These are phyloP conservation scores for Camponotus vicinus DNA, from an alignment of 1,140 invertebrate species.

Conservation along the genomic window DNA sequence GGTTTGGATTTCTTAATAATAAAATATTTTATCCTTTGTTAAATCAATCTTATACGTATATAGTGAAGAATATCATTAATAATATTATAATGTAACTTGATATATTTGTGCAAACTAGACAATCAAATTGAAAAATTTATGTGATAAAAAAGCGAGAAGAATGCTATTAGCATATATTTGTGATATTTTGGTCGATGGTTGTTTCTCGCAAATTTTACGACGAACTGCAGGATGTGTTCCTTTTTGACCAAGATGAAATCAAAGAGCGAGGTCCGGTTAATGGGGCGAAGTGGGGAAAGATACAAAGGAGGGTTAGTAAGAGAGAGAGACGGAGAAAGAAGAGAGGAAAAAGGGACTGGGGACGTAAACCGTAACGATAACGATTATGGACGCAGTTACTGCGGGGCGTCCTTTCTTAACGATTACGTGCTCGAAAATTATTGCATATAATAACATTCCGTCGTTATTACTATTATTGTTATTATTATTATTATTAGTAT, in stretches of 20 bases:
- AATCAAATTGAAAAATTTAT: constrained; percentile 17
- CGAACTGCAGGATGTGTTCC: constrained; percentile 28
- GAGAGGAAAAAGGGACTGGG: constrained; percentile 58
- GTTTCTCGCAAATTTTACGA: constrained; percentile 45
- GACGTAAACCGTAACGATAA: constrained; percentile 87
- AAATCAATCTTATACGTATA: background rate
- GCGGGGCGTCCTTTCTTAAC: constrained; percentile 85
- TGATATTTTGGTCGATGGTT: constrained; percentile 27
- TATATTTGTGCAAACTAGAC: background rate
- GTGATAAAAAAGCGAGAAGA: constrained; percentile 13
- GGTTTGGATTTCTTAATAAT: background rate
- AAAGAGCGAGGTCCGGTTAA: constrained; percentile 57
- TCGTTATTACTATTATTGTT: constrained; percentile 83
- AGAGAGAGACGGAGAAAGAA: background rate
- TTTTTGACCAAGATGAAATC: constrained; percentile 56
- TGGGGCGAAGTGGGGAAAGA: constrained; percentile 34
- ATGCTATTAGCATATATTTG: constrained; percentile 17
- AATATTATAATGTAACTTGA: background rate
- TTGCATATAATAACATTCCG: constrained; percentile 85
- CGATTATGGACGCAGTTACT: constrained; percentile 86
- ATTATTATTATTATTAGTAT: constrained; percentile 78
- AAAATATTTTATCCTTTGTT: background rate
- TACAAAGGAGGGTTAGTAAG: background rate
- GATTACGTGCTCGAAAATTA: constrained; percentile 86
- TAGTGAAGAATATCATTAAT: background rate